These are phyloP conservation scores for Stegodyphus dumicola DNA, from an alignment of 1,140 invertebrate genomes.

Conservation along the genomic window DNA sequence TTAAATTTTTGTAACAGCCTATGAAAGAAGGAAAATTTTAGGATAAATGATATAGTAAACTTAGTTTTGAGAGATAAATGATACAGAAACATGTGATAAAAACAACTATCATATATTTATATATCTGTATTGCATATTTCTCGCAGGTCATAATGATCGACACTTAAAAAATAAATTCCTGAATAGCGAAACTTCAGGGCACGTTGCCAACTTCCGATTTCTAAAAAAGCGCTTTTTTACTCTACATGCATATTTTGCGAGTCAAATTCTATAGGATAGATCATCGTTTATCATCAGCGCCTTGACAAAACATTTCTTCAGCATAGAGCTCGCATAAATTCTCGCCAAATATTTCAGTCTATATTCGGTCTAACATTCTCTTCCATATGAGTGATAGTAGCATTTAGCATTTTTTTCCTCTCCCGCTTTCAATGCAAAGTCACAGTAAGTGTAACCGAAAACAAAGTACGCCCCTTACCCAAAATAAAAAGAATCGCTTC, in stretches of 20 bases:
- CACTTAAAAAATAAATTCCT: too few relatives aligned
- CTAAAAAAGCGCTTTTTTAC: neutral
- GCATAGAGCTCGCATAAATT: neutral
- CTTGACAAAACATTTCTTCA: neutral
- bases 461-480: neutral
- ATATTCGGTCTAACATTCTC: neutral
- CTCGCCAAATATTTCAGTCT: neutral
- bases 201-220: neutral
- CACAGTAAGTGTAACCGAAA: neutral
- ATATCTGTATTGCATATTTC: too few relatives aligned
- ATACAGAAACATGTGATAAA: too few relatives aligned
- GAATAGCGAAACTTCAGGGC: neutral
- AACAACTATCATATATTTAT: too few relatives aligned
- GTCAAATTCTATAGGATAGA: slow-evolving; percentile 18
- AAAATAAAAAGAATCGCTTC: too few relatives aligned
- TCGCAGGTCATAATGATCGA: too few relatives aligned
- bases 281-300: slow-evolving; percentile 10
- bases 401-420: neutral
- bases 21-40: too few relatives aligned
- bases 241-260: slow-evolving; percentile 15
- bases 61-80: too few relatives aligned
- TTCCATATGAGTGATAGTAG: neutral
- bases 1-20: too few relatives aligned
- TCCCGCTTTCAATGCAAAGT: neutral
- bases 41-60: too few relatives aligned